Conservation (phyloP, 2,797 vertebrate species). For the Danio choprae region DNA sequence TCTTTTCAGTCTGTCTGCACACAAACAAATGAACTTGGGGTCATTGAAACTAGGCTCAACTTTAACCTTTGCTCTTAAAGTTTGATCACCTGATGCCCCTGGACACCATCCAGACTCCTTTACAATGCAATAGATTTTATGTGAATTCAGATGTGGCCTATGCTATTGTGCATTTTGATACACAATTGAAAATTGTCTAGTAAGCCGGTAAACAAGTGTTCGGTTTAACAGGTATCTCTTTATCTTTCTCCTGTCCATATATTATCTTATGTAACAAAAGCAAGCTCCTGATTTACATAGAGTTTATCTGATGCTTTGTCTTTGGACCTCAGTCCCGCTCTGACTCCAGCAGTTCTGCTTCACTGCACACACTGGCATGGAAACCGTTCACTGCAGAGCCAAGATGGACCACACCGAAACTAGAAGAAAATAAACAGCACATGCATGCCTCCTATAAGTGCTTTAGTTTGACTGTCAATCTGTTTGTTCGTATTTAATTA, state of each 20-base stretch:
- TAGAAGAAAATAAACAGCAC: background rate
- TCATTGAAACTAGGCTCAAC: background rate
- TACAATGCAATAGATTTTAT: background rate
- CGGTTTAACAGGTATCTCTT: background rate
- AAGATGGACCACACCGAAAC: background rate
- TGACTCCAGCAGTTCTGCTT: conserved; percentile 42
- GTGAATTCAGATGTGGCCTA: too few relatives aligned
- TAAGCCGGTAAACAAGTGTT: background rate
- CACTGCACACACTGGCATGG: conserved; percentile 42
- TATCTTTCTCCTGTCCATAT: background rate
- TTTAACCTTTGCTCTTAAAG: background rate
- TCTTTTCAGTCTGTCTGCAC: background rate
- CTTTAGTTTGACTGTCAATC: conserved; percentile 12
- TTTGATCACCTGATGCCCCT: background rate
- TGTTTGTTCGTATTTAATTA: conserved; percentile 27
- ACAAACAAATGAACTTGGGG: background rate
- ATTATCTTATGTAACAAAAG: conserved; percentile 51
- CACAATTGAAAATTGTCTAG: background rate
- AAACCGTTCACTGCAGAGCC: conserved; percentile 25
- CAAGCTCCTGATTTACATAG: conserved; percentile 50
- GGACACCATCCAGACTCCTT: background rate
- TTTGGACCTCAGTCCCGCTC: conserved; percentile 6
- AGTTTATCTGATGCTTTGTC: conserved; percentile 34
- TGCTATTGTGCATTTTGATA: background rate
- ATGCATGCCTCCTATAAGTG: background rate